These are phyloP conservation scores for Hyperoplus lanceolatus DNA, from an alignment of 2,797 vertebrate species.

Conservation along the genomic window DNA sequence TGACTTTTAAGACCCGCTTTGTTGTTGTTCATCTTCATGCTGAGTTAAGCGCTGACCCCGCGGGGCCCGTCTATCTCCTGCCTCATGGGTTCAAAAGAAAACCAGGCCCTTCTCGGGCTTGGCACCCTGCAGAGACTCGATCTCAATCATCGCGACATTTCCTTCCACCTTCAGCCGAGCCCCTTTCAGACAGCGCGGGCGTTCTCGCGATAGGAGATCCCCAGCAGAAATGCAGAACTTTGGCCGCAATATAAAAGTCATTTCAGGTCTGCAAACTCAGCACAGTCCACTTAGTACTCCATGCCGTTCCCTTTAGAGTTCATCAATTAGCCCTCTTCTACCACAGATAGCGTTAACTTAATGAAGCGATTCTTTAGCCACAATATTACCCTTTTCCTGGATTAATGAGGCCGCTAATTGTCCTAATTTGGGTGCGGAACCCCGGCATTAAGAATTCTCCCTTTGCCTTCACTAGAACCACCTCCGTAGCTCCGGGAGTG, in stretches of 20 bases:
- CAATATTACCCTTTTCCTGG: conserved; percentile 79
- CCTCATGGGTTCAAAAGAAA: not conserved
- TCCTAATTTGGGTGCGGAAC: conserved; percentile 80
- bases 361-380: conserved; percentile 78
- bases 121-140: conserved; percentile 23
- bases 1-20: conserved; percentile 33
- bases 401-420: conserved; percentile 86
- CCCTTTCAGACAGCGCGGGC: not conserved
- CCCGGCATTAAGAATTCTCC: conserved; percentile 70
- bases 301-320: conserved; percentile 57
- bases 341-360: conserved; percentile 76
- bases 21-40: conserved; percentile 29
- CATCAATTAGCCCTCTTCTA: conserved; percentile 71
- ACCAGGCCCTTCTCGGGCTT: too few relatives aligned
- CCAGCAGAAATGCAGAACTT: too few relatives aligned
- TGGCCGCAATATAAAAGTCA: not conserved
- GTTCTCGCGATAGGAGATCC: conserved; percentile 25
- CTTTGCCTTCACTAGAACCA: conserved; percentile 60
- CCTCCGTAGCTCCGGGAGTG: conserved; percentile 79
- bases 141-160: conserved; percentile 32
- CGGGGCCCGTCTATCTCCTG: conserved; percentile 14
- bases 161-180: not conserved
- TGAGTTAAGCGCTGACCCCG: conserved; percentile 6
- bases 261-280: not conserved
- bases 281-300: not conserved